Evolutionary conservation across 2,888 invertebrate species (phyloP), one percentile per base, ranked within the genome.

Genomic region (Thymelicus acteon): DNA sequence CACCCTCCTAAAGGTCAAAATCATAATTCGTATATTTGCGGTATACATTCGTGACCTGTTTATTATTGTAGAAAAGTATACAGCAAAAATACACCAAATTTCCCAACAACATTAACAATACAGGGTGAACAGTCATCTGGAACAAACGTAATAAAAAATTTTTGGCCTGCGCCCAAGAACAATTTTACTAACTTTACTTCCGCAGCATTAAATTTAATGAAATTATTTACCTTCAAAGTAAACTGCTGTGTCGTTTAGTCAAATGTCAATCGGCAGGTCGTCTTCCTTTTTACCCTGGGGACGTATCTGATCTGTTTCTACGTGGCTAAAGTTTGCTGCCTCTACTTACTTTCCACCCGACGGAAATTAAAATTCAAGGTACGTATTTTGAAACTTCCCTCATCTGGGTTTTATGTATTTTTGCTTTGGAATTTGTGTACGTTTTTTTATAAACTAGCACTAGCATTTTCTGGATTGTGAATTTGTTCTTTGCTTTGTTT

Each of bases 321-420:
- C 74, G 84, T 84, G 4, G 88, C 92, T 3, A 89, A 82, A 76
- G 83, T 93, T 67, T 89, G 91, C 77, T 87, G 89, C 69, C 75
- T 88, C 40, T 92, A 87, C 74, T 79, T 91, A 72, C 82, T 92
- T 24, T 83, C 83, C 0, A 86, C 89, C 13, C 84, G 87, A 74
- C 84, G 93, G 73, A 89, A 82, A 76, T 79, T 86, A 67, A 87
- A 85, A 78, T 93, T 93, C 75, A 92, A 88, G 88, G 93, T 91
- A 71, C 72, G 54, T 58, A 60, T 31, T 72, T 73, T 67, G 49
- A 44, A 37, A 60, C 39, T 31, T 60, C 60, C 60, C 24, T 13
- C 8, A 62, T 49, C 37, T 8, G 6, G 7, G 24, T 24, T 13
- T 49, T n/a, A n/a, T 44, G 13, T 15, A 7, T 4, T 19, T 49